These are phyloP conservation scores for Phalloptychus januarius DNA, from an alignment of 2,797 vertebrate species.

Conservation along the genomic window DNA sequence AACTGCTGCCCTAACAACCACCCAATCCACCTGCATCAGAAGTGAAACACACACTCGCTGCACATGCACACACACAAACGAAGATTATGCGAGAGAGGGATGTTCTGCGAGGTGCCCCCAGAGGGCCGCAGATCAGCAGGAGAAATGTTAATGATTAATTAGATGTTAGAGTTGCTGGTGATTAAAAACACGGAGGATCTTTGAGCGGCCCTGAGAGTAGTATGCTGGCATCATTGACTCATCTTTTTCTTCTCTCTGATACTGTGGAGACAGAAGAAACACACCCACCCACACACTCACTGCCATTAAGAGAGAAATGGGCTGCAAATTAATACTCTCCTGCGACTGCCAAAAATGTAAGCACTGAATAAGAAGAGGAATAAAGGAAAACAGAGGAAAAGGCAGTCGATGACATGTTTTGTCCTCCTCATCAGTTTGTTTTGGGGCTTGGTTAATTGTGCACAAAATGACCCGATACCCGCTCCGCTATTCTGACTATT, in stretches of 20 bases:
- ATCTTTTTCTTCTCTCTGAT: slow-evolving; percentile 52
- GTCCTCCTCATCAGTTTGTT: slow-evolving; percentile 24
- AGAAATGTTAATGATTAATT: slow-evolving; percentile 88
- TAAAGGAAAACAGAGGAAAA: slow-evolving; percentile 30
- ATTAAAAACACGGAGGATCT: slow-evolving; percentile 82
- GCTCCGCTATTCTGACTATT: background rate
- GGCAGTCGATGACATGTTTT: slow-evolving; percentile 23
- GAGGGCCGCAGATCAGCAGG: slow-evolving; percentile 74
- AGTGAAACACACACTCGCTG: slow-evolving; percentile 17
- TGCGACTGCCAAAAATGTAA: slow-evolving; percentile 67
- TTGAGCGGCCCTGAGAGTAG: slow-evolving; percentile 70
- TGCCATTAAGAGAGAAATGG: slow-evolving; percentile 72
- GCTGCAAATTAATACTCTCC: slow-evolving; percentile 76
- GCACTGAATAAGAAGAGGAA: slow-evolving; percentile 50
- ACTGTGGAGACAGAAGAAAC: slow-evolving; percentile 55
- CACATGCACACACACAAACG: slow-evolving; percentile 21
- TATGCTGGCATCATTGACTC: slow-evolving; percentile 64
- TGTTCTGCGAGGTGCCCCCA: slow-evolving; percentile 68
- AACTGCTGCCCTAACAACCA: slow-evolving; percentile 35
- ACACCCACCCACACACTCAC: slow-evolving; percentile 54
- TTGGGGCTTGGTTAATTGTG: slow-evolving; percentile 21
- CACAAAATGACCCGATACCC: background rate
- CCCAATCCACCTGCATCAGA: slow-evolving; percentile 16
- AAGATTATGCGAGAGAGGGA: slow-evolving; percentile 51
- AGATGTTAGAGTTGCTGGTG: slow-evolving; percentile 80